These are phyloP conservation scores for Alloplasta piceator DNA, from an alignment of 2,888 invertebrate species.

Conservation along the genomic window DNA sequence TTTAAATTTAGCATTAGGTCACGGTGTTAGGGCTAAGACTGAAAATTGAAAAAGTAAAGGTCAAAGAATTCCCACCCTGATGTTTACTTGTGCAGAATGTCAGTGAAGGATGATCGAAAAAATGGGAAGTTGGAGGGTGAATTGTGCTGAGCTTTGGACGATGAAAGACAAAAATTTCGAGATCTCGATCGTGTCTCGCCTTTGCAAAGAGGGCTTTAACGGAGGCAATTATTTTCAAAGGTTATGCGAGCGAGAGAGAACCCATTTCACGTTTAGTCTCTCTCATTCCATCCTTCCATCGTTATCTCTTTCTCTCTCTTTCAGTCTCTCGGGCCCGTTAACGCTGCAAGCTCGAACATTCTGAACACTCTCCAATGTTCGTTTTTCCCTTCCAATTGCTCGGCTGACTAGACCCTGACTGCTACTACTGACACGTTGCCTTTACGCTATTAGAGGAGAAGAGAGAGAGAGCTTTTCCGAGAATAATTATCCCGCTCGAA, in stretches of 20 bases:
- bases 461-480: conserved; percentile 20
- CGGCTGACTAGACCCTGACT: neutral
- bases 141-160: neutral
- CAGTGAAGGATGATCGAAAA: conserved; percentile 5
- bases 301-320: neutral
- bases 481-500: conserved; percentile 59
- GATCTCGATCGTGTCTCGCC: conserved; percentile 12
- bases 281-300: neutral
- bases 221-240: conserved; percentile 30
- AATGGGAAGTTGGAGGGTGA: conserved; percentile 5
- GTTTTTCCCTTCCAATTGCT: conserved; percentile 1
- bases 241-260: neutral
- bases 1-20: no score
- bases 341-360: conserved; percentile 24
- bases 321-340: conserved; percentile 10
- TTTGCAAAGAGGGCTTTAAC: conserved; percentile 18
- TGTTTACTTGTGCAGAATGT: no score
- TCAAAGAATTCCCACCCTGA: no score
- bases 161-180: conserved; percentile 16
- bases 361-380: conserved; percentile 18
- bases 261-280: conserved; percentile 19
- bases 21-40: no score
- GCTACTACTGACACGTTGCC: neutral
- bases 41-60: no score
- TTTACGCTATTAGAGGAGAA: no score